phyloP scores from a whole-genome alignment of 2,888 invertebrate genomes.

The Phanerotoma sp. region DNA sequence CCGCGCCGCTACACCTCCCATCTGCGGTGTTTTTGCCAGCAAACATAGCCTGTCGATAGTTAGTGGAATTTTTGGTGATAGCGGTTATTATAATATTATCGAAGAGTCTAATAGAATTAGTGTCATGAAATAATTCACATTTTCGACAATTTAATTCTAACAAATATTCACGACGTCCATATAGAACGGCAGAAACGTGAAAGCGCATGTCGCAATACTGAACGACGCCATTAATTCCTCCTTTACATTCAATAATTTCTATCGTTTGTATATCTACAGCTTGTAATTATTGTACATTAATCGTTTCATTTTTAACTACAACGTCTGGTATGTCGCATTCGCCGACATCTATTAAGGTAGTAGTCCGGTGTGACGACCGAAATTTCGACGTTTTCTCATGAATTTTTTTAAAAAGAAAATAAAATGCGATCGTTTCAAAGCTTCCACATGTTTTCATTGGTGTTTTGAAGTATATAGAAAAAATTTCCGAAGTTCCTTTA shows the following conservation, averaged over 20 bases:
- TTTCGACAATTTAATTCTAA: not conserved
- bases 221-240: not conserved
- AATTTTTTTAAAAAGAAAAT: no score
- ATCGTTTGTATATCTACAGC: not conserved
- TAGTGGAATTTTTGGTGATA: no score
- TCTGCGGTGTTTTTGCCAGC: no score
- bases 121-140: not conserved
- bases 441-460: no score
- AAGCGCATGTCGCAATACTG: not conserved
- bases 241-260: not conserved
- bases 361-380: no score
- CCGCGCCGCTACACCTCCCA: no score
- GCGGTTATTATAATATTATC: no score
- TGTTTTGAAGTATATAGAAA: no score
- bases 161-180: not conserved
- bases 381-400: no score
- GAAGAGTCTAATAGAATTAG: not conserved
- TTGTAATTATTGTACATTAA: not conserved
- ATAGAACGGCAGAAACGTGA: not conserved
- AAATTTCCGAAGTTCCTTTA: no score
- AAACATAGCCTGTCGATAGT: no score
- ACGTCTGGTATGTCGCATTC: not conserved
- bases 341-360: not conserved
- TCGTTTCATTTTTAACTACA: not conserved
- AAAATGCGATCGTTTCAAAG: no score